Percentiles rank a stretch among this genome's conserved stretches.
phyloP scores from a whole-genome alignment of 64 coral and sea anemone species.

The Orbicella faveolata region DNA sequence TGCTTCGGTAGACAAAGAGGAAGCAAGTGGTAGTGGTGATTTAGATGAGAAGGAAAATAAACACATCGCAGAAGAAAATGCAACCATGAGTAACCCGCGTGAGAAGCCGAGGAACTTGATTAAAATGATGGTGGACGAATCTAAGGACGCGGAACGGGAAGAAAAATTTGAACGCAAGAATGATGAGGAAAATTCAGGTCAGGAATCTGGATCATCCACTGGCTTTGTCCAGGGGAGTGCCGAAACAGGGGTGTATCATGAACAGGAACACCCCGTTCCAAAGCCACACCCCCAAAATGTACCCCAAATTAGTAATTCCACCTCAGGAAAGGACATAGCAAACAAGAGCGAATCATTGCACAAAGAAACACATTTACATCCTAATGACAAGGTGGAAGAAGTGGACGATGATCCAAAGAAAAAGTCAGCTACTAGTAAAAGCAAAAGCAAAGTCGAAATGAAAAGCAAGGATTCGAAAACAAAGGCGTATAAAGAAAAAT shows the following conservation, averaged over 20 bases:
- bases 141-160: not conserved
- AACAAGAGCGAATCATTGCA: not conserved
- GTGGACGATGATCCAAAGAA: not conserved
- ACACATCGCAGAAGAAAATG: not conserved
- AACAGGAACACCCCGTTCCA: not conserved
- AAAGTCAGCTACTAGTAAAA: not conserved
- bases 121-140: not conserved
- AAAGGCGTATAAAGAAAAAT: not conserved
- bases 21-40: not conserved
- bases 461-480: not conserved
- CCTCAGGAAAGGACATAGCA: not conserved
- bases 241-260: not conserved
- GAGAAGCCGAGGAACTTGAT: not conserved
- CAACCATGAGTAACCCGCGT: not conserved
- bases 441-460: not conserved
- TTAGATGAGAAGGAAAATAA: not conserved
- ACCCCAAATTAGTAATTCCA: not conserved
- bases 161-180: not conserved
- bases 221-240: not conserved
- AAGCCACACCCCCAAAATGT: not conserved
- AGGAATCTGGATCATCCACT: not conserved
- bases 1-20: not conserved
- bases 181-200: not conserved
- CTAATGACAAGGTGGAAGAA: not conserved
- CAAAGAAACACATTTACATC: not conserved